These are phyloP conservation scores for Drosophila trichaetosa DNA, from an alignment of 2,888 invertebrate species.

Conservation along the genomic window DNA sequence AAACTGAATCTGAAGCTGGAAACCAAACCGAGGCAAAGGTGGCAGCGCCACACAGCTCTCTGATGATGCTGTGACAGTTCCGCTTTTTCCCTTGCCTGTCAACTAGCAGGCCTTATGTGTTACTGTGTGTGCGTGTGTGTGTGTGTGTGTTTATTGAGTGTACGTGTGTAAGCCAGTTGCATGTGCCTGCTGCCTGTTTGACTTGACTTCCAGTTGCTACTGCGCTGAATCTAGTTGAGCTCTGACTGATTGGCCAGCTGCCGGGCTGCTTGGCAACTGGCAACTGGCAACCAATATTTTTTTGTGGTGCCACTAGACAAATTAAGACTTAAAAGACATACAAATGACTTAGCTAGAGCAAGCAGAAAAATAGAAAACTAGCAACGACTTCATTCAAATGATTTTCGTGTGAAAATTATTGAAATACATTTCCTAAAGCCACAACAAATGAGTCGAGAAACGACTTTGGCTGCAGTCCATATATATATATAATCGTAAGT, in stretches of 20 bases:
- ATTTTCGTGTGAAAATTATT: constrained; percentile 80
- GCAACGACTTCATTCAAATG: constrained; percentile 69
- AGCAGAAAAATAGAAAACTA: constrained; percentile 1
- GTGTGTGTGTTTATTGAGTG: constrained; percentile 21
- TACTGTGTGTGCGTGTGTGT: constrained; percentile 16
- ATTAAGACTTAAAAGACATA: constrained; percentile 65
- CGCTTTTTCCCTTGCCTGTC: constrained; percentile 52
- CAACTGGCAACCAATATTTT: constrained; percentile 11
- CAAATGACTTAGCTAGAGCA: constrained; percentile 43
- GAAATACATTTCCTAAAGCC: constrained; percentile 76
- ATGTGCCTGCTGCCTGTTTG: constrained; percentile 45
- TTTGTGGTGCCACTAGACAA: constrained; percentile 46
- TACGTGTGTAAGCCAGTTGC: constrained; percentile 71
- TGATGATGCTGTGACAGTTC: constrained; percentile 72
- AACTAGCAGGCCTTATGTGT: constrained; percentile 11
- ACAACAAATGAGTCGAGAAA: constrained; percentile 55
- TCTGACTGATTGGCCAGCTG: constrained; percentile 62
- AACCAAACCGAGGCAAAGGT: constrained; percentile 48
- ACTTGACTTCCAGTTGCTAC: constrained; percentile 42
- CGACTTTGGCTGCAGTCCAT: constrained; percentile 36
- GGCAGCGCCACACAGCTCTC: constrained; percentile 41
- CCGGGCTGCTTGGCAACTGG: constrained; percentile 10
- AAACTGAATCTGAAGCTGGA: constrained; percentile 12
- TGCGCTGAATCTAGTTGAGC: constrained; percentile 64
- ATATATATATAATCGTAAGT: constrained; percentile 15